Evolutionary conservation across 1,140 invertebrate species (phyloP), one percentile per base, ranked within the genome.

Genomic region (Proales similis): DNA sequence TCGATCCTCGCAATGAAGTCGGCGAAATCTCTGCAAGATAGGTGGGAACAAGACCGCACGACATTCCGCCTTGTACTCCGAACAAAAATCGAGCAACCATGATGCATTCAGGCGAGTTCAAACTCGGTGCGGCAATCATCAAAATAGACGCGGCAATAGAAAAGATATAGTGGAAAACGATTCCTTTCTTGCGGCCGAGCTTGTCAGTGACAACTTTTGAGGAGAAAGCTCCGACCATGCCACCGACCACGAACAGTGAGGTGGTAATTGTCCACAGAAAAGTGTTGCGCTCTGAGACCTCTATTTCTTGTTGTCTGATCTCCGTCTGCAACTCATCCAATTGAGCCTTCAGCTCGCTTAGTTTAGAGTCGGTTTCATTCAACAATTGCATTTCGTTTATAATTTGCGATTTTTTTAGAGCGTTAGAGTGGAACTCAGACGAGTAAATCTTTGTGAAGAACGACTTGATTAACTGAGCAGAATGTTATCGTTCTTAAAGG

Each of bases 11-110:
- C 0, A 90, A 71, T 65, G 85, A 83, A 1, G 81, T 77, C 0
- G 88, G 88, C 0, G 88, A 86, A 69, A 92, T 87, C 76, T 92
- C 88, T 0, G 84, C 80, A 9, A 92, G 71, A 67, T 90, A 92
- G 84, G 90, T 86, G 0, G 88, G 87, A 0, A 84, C 83, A 0
- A 91, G 67, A 6, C 87, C 87, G 12, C 86, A 66, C 2, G 47
- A 27, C 33, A 67, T 33, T 48, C 62, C 48, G 12, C 62, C 62
- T 43, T 63, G 61, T 5, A 63, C n/a, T 4, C 61, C 61, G 19
- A 63, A 38, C n/a, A 63, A 36, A 38, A 63, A 63, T 38, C 61
- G 29, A 32, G 32, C 32, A 19, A 63, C 29, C 2, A 42, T 14
- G n/a, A 63, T 24, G 39, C 39, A 47, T n/a, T 36, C 22, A 22